A percentile compares a stretch with the other conserved stretches of the same genome.
These are phyloP conservation scores for Eulithis prunata DNA, from an alignment of 2,888 invertebrate species.

Conservation along the genomic window DNA sequence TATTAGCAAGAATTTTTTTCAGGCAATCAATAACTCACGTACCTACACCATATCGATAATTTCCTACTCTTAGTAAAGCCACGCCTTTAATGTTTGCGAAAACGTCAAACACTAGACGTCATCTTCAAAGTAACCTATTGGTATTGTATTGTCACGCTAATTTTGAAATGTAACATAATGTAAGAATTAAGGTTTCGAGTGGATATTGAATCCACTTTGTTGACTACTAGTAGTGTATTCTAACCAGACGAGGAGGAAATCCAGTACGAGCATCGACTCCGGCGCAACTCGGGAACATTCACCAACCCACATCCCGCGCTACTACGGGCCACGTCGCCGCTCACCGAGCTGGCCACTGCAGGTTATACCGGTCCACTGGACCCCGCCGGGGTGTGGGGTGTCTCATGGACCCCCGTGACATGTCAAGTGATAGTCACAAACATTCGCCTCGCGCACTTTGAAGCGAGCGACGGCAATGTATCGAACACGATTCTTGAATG, in stretches of 20 bases:
- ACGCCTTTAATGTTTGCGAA: too few relatives aligned
- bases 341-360: slow-evolving; percentile 79
- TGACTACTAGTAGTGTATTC: slow-evolving; percentile 24
- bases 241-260: slow-evolving; percentile 50
- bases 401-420: not conserved
- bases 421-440: slow-evolving; percentile 4
- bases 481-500: too few relatives aligned
- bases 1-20: not conserved
- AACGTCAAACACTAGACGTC: too few relatives aligned
- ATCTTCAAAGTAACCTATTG: too few relatives aligned
- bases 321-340: slow-evolving; percentile 70
- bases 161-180: not conserved
- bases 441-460: slow-evolving; percentile 14
- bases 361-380: slow-evolving; percentile 53
- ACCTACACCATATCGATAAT: too few relatives aligned
- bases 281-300: slow-evolving; percentile 77
- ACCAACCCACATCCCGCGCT: slow-evolving; percentile 77
- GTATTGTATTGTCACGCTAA: too few relatives aligned
- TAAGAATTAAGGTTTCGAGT: not conserved
- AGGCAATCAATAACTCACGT: not conserved
- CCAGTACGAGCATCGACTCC: slow-evolving; percentile 65
- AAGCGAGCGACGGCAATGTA: slow-evolving; percentile 11
- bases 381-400: not conserved
- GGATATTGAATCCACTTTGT: slow-evolving; percentile 1
- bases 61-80: too few relatives aligned